Evolutionary conservation across 2,888 invertebrate genomes (phyloP).

Genomic region (Machimus rusticus): DNA sequence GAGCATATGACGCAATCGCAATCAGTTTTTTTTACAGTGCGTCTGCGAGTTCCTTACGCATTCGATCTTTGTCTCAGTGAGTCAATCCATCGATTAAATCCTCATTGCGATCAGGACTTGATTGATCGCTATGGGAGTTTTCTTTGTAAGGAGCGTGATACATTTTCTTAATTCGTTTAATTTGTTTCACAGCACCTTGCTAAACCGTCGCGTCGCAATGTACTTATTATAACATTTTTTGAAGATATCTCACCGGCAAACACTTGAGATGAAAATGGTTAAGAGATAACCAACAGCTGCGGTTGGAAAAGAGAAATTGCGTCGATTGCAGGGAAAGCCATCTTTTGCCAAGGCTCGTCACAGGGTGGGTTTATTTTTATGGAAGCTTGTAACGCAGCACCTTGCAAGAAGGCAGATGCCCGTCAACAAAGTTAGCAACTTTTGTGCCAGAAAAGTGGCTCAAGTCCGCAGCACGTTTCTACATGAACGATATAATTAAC

Average conservation of each 20-base stretch:
- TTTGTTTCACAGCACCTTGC: not conserved
- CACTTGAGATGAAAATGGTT: not conserved
- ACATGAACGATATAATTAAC: constrained; percentile 8
- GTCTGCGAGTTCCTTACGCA: not conserved
- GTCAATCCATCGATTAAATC: not conserved
- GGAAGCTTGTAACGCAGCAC: not conserved
- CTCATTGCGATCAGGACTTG: not conserved
- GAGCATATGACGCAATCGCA: not conserved
- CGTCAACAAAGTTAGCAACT: not conserved
- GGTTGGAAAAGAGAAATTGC: not conserved
- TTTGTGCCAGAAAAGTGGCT: not conserved
- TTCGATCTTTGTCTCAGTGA: not conserved
- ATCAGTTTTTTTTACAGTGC: not conserved
- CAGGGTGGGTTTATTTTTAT: not conserved
- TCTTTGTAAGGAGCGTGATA: not conserved
- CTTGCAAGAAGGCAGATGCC: not conserved
- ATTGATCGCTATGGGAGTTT: not conserved
- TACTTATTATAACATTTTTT: not conserved
- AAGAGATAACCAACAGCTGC: not conserved
- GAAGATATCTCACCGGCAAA: not conserved
- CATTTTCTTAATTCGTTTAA: not conserved
- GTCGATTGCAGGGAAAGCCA: not conserved
- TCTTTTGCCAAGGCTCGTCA: not conserved
- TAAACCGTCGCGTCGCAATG: not conserved
- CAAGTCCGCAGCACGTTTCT: not conserved